Evolutionary conservation across 1,140 invertebrate species (phyloP), one percentile per base, ranked within the genome.

Genomic region (Dermatophagoides farinae): DNA sequence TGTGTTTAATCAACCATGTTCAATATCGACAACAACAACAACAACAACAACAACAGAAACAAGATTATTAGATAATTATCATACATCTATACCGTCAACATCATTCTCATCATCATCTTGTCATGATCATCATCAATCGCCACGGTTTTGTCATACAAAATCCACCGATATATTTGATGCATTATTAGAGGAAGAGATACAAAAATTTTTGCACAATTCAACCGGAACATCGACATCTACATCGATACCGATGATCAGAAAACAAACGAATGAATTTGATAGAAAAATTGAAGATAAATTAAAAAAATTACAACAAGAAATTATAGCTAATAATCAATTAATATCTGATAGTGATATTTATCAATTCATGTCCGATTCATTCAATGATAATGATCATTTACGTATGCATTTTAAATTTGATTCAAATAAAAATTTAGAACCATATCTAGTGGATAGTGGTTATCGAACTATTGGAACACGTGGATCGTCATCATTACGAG

Each of bases 141-240:
- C n/a, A n/a, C n/a, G n/a, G n/a, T n/a, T n/a, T n/a, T n/a, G n/a
- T n/a, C n/a, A n/a, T n/a, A n/a, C n/a, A n/a, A n/a, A n/a, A n/a
- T n/a, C n/a, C n/a, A n/a, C n/a, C n/a, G 14, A 55, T 23, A 6
- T 55, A 23, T 55, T 55, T 20, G 53, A 55, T 25, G 23, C 53
- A 18, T 55, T 55, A n/a, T 25, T 55, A 18, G 53, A 55, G 25
- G 53, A 55, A 23, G 53, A 55, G 31, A 55, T 55, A 25, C 53
- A 11, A 39, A 44, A 25, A 39, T 55, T n/a, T 40, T 38, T n/a
- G 14, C 39, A 25, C 23, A 47, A 23, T 20, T 52, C 50, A 52
- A 16, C 50, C n/a, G n/a, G n/a, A 52, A 16, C 50, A 31, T 52
- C 50, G 16, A 5, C 50, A 9, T 52, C 50, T 1, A 5, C 50